Percentiles rank a stretch among this genome's conserved stretches.
These are phyloP conservation scores for Mobula birostris DNA, from an alignment of 2,113 vertebrate genomes.

Conservation along the genomic window DNA sequence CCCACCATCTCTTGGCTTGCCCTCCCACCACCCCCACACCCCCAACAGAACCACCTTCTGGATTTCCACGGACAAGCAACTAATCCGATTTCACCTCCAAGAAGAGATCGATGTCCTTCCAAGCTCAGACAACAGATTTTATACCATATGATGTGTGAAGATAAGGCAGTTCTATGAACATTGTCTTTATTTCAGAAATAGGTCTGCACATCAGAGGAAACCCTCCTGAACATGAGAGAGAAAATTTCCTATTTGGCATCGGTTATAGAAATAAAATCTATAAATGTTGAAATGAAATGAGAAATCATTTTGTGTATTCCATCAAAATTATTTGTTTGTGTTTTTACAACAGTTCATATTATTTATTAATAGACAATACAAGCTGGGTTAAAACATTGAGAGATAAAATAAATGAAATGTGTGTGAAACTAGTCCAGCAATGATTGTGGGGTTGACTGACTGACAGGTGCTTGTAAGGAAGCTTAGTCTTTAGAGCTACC, in stretches of 20 bases:
- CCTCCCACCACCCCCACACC: background rate
- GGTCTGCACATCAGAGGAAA: background rate
- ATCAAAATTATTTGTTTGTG: background rate
- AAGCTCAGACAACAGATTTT: background rate
- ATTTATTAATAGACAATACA: conserved; percentile 19
- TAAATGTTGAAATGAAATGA: conserved; percentile 26
- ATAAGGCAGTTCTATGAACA: background rate
- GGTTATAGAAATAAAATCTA: conserved; percentile 21
- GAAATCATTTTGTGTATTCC: background rate
- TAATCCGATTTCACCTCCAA: conserved; percentile 20
- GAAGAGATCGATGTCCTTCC: background rate
- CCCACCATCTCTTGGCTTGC: background rate
- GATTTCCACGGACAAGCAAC: background rate
- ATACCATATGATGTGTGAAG: background rate
- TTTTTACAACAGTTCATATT: background rate
- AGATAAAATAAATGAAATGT: conserved; percentile 22
- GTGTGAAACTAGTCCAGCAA: background rate
- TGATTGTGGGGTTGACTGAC: conserved; percentile 11
- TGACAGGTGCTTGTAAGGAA: conserved; percentile 5
- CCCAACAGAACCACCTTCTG: background rate
- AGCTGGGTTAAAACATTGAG: background rate
- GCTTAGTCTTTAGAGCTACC: background rate
- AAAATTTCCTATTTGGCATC: background rate
- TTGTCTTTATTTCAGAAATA: background rate
- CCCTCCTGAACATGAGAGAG: background rate